Conservation (phyloP, 2,797 vertebrate species). For the Gobio occitaniae region DNA sequence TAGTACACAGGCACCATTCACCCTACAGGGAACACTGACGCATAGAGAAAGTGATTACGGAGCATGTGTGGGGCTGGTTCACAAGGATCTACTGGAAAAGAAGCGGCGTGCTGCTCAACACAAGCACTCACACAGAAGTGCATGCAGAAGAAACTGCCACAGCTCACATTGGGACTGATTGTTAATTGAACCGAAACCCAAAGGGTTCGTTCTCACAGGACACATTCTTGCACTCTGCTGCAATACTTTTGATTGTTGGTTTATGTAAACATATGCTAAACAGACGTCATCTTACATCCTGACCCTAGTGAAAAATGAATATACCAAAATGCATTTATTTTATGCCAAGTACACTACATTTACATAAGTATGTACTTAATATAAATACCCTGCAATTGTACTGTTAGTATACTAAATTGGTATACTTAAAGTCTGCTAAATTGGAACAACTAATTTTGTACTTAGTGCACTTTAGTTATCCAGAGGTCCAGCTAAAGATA, state of each 20-base stretch:
- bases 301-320: neutral
- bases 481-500: too few species aligned
- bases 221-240: constrained; percentile 10
- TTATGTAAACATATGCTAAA: constrained; percentile 9
- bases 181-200: constrained; percentile 69
- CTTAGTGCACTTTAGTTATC: too few species aligned
- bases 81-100: constrained; percentile 80
- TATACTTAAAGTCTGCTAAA: too few species aligned
- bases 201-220: constrained; percentile 61
- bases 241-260: constrained; percentile 18
- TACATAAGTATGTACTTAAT: too few species aligned
- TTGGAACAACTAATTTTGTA: too few species aligned
- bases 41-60: constrained; percentile 77
- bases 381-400: too few species aligned
- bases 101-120: constrained; percentile 55
- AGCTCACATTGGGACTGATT: constrained; percentile 72
- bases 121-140: constrained; percentile 58
- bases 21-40: constrained; percentile 75
- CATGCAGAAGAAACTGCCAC: constrained; percentile 39
- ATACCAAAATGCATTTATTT: too few species aligned
- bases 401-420: too few species aligned
- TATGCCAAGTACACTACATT: too few species aligned
- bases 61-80: constrained; percentile 69
- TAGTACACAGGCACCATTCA: constrained; percentile 80
- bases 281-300: neutral